Conservation (phyloP, 2,888 invertebrate genomes). For the Carterocephalus palaemon region DNA sequence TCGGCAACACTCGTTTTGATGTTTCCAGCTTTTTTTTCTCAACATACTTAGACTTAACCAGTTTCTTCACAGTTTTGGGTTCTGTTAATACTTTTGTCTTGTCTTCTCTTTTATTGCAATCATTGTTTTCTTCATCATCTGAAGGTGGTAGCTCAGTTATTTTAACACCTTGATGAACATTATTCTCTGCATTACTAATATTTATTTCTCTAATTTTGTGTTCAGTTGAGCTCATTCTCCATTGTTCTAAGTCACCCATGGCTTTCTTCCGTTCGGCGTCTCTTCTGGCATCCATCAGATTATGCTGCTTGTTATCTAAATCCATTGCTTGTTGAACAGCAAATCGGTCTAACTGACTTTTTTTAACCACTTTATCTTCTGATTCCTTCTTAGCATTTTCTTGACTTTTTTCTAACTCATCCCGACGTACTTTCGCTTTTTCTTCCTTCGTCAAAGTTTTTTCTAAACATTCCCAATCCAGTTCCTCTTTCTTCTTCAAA, state of each 20-base stretch:
- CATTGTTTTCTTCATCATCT: slow-evolving; percentile 36
- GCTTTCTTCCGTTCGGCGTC: slow-evolving; percentile 81
- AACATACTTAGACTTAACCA: slow-evolving; percentile 57
- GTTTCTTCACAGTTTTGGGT: slow-evolving; percentile 38
- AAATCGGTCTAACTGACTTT: slow-evolving; percentile 77
- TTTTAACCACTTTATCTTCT: slow-evolving; percentile 74
- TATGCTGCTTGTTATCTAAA: slow-evolving; percentile 72
- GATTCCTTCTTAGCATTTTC: slow-evolving; percentile 73
- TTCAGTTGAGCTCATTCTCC: slow-evolving; percentile 52
- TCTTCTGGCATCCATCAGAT: slow-evolving; percentile 81
- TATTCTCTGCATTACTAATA: slow-evolving; percentile 33
- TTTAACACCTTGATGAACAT: slow-evolving; percentile 35
- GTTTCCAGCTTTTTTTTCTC: slow-evolving; percentile 57
- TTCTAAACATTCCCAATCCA: slow-evolving; percentile 79
- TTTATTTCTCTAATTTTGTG: background rate
- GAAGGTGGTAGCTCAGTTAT: slow-evolving; percentile 45
- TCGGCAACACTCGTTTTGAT: slow-evolving; percentile 68
- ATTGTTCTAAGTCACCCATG: slow-evolving; percentile 82
- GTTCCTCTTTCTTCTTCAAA: slow-evolving; percentile 79
- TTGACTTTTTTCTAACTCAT: slow-evolving; percentile 77
- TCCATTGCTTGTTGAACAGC: slow-evolving; percentile 70
- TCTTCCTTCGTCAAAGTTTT: slow-evolving; percentile 76
- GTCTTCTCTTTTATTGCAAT: slow-evolving; percentile 23
- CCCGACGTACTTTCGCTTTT: slow-evolving; percentile 76
- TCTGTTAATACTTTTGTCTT: slow-evolving; percentile 32